These are phyloP conservation scores for Bugula neritina DNA, from an alignment of 2,888 invertebrate genomes.

Conservation along the genomic window DNA sequence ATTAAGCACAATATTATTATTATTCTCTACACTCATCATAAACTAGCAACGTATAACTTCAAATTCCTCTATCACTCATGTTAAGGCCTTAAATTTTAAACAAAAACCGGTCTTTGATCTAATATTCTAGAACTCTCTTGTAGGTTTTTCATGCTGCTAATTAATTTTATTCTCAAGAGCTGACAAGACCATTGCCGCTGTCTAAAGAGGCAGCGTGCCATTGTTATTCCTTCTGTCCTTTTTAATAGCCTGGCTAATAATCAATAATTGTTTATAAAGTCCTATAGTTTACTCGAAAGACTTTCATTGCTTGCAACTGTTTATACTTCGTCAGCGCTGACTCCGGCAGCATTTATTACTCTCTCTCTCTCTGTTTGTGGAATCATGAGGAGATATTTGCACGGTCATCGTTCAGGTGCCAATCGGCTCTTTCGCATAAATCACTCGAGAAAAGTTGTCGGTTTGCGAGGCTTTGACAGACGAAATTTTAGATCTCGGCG, in stretches of 20 bases:
- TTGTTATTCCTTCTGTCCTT: not conserved
- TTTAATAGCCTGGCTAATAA: not conserved
- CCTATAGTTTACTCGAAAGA: not conserved
- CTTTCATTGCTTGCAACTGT: not conserved
- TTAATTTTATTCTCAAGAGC: not conserved
- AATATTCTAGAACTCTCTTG: not conserved
- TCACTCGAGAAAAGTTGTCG: slow-evolving; percentile 21
- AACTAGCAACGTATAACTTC: too few relatives aligned
- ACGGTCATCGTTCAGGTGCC: slow-evolving; percentile 10
- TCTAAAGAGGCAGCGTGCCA: not conserved
- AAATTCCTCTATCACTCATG: too few relatives aligned
- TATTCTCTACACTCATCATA: too few relatives aligned
- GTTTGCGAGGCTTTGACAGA: not conserved
- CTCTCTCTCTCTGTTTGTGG: too few relatives aligned
- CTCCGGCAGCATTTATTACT: too few relatives aligned
- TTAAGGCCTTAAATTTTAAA: too few relatives aligned
- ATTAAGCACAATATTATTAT: not conserved
- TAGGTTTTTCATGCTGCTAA: not conserved
- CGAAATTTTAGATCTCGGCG: not conserved
- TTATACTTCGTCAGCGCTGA: not conserved
- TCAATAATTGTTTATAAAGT: not conserved
- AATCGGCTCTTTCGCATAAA: slow-evolving; percentile 4
- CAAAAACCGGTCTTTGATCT: not conserved
- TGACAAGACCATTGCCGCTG: not conserved
- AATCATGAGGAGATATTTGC: slow-evolving; percentile 3